phyloP scores from a whole-genome alignment of 2,113 vertebrate species.

The Callithrix jacchus region DNA sequence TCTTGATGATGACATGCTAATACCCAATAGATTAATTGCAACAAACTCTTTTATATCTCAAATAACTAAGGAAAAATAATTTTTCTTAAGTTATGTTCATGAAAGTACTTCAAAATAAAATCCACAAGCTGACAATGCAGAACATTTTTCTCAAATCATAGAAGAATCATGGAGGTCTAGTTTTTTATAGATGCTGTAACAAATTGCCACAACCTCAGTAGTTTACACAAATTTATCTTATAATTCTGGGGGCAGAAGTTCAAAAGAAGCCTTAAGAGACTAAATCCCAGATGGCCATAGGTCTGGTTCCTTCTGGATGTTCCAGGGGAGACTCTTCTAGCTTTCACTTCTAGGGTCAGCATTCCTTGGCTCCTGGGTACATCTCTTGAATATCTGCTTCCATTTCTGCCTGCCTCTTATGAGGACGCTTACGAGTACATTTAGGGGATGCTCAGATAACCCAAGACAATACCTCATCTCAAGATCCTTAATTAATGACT shows the following conservation, averaged over 20 bases:
- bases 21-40: neutral
- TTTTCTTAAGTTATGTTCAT: neutral
- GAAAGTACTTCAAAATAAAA: constrained; percentile 4
- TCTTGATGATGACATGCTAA: neutral
- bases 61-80: constrained; percentile 14
- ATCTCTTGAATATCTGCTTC: neutral
- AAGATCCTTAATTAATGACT: neutral
- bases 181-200: neutral
- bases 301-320: neutral
- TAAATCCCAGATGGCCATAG: neutral
- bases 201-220: neutral
- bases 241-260: neutral
- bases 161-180: neutral
- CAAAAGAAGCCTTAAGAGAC: neutral
- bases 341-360: neutral
- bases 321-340: neutral
- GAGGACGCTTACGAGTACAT: neutral
- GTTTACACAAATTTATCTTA: neutral
- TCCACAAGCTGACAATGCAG: neutral
- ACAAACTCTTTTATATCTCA: neutral
- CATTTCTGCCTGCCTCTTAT: neutral
- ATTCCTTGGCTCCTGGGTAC: neutral
- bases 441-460: neutral
- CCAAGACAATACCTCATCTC: neutral
- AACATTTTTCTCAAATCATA: neutral